These are phyloP conservation scores for Melanotaenia duboulayi DNA, from an alignment of 2,113 vertebrate genomes.

Conservation along the genomic window DNA sequence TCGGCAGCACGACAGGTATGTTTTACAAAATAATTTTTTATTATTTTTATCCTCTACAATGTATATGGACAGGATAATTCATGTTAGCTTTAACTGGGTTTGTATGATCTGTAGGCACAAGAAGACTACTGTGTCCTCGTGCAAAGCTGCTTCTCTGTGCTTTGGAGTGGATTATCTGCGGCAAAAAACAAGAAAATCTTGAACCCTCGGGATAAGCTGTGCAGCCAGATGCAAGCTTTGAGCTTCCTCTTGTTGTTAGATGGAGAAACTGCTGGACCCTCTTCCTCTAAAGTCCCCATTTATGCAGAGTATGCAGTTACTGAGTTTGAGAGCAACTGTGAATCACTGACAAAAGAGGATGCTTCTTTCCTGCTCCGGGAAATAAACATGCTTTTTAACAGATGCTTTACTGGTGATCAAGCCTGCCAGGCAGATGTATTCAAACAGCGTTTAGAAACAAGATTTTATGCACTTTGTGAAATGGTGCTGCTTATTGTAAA, in stretches of 20 bases:
- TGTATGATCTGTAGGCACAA: constrained; percentile 61
- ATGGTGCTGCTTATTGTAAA: constrained; percentile 80
- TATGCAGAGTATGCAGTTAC: constrained; percentile 78
- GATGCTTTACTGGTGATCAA: not conserved
- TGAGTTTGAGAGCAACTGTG: constrained; percentile 75
- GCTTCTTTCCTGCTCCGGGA: constrained; percentile 77
- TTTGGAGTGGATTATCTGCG: constrained; percentile 83
- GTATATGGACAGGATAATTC: not conserved
- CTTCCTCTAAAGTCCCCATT: constrained; percentile 73
- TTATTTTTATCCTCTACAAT: not conserved
- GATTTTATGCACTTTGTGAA: constrained; percentile 76
- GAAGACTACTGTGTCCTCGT: constrained; percentile 79
- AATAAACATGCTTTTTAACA: constrained; percentile 51
- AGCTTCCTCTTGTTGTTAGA: constrained; percentile 87
- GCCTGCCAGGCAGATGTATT: not conserved
- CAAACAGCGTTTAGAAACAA: constrained; percentile 2
- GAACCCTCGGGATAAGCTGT: constrained; percentile 58
- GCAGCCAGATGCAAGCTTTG: constrained; percentile 82
- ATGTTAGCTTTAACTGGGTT: not conserved
- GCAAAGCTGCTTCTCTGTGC: constrained; percentile 82
- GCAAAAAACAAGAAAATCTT: constrained; percentile 40
- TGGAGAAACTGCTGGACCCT: constrained; percentile 21
- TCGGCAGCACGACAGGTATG: constrained; percentile 53
- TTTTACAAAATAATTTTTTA: not conserved
- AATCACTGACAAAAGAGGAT: constrained; percentile 66